Evolutionary conservation across 1,140 invertebrate genomes (phyloP).

Genomic region (Drosophila orosa): DNA sequence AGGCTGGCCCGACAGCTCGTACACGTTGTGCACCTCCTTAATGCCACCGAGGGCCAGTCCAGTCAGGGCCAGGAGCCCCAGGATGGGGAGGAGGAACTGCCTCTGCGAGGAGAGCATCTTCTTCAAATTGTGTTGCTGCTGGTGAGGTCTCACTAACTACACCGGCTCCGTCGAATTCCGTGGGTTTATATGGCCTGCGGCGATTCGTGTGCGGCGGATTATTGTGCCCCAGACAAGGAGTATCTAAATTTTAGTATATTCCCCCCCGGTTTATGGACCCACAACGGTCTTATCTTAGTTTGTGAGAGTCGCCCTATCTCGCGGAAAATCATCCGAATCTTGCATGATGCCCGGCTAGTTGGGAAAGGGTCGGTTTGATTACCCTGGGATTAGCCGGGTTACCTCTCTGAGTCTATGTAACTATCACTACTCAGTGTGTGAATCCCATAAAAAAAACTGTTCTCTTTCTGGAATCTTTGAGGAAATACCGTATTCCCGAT

Average conservation of each 20-base stretch:
- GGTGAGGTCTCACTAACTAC: conserved; percentile 27
- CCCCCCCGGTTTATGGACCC: conserved; percentile 17
- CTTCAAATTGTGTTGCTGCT: conserved; percentile 19
- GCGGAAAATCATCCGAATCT: background rate
- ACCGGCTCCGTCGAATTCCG: background rate
- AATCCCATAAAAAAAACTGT: background rate
- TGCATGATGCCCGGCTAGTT: conserved; percentile 5
- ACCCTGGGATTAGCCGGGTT: background rate
- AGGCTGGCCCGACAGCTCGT: conserved; percentile 13
- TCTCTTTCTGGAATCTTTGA: background rate
- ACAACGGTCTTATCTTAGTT: conserved; percentile 12
- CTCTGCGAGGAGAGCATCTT: conserved; percentile 23
- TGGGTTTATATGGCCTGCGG: conserved; percentile 21
- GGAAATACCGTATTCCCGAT: background rate
- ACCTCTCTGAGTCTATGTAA: background rate
- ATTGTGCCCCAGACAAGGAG: conserved; percentile 5
- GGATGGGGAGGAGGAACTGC: conserved; percentile 25
- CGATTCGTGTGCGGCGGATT: conserved; percentile 22
- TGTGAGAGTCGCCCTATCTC: conserved; percentile 9
- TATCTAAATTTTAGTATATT: conserved; percentile 35
- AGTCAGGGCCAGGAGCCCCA: conserved; percentile 20
- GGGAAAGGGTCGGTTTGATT: background rate
- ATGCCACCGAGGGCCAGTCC: conserved; percentile 16
- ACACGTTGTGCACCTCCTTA: conserved; percentile 35
- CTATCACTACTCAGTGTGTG: too few species aligned